Base-by-base conservation (phyloP, 1,140 invertebrate species). In the Notospermus geniculatus region DNA sequence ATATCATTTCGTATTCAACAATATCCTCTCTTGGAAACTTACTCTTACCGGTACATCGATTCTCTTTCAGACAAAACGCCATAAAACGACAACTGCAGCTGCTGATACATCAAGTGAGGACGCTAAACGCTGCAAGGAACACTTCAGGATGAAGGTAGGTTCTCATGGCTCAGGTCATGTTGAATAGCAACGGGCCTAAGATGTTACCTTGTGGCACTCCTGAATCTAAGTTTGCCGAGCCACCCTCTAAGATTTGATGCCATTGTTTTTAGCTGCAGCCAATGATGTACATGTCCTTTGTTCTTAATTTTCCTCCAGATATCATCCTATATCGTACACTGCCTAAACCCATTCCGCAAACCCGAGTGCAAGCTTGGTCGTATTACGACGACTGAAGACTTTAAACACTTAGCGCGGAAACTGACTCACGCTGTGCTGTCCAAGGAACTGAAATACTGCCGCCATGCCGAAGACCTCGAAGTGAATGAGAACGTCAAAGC, bases 381-480 rank as follows among this genome's bases (percentile, higher is more conserved):
- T 66, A 97, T 98, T 66, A 89, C 87, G 0, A 90, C 86, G 74
- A 95, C 89, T 0, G 91, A 95, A 53, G 94, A 98, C 80, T 98
- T 97, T 80, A 97, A 97, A 79, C 92, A 95, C 82, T 83, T 98
- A 25, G 94, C 95, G 0, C 87, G 93, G 82, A 96, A 97, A 87
- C 82, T 98, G 25, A 97, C 94, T 0, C 93, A 97, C 81, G 93
- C 95, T 80, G 92, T 98, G n/a, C 89, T 96, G 86, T 86, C 92
- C 52, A 98, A 98, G 83, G 95, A 97, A 80, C 80, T 95, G 74
- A 95, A 94, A 73, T 93, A 97, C 73, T 93, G 93, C 72, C 88
- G 89, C 59, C 88, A 87, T 57, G 89, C 92, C 0, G 91, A 94
- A 70, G 90, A 93, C 68, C 77, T 96, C 32, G 87, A 91, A 66